Conservation (phyloP, 2,113 vertebrate species). For the Micronycteris hirsuta region DNA sequence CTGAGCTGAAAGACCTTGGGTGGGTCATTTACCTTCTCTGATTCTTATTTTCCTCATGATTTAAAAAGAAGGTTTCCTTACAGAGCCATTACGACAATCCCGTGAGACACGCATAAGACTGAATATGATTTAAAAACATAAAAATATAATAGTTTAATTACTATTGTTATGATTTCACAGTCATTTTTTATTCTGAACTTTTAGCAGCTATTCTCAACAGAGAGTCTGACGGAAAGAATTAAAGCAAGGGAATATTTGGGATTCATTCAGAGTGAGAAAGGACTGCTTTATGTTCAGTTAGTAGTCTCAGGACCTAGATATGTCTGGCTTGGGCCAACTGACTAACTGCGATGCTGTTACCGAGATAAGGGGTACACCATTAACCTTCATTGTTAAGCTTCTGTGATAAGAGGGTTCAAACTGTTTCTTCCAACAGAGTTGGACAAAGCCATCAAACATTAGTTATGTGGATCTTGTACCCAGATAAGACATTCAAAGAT, state of each 20-base stretch:
- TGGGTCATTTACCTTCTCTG: neutral
- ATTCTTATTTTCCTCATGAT: neutral
- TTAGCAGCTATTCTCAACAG: neutral
- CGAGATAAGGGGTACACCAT: neutral
- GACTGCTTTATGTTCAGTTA: neutral
- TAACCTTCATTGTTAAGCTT: neutral
- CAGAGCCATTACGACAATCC: neutral
- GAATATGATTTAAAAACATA: neutral
- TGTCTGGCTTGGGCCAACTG: neutral
- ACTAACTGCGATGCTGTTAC: neutral
- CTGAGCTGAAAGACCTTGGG: neutral
- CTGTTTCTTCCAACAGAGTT: neutral
- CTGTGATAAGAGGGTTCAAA: neutral
- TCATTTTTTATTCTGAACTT: neutral
- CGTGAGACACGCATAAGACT: neutral
- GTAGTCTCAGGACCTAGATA: neutral
- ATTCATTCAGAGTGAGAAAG: neutral
- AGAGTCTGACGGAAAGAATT: neutral
- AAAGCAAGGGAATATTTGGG: neutral
- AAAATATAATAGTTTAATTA: neutral
- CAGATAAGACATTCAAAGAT: neutral
- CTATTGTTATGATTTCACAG: neutral
- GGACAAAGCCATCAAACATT: slow-evolving; percentile 1
- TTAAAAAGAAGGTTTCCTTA: neutral
- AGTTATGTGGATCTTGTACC: neutral